phyloP scores from a whole-genome alignment of 2,888 invertebrate genomes.

The Amphipyra tragopoginis region DNA sequence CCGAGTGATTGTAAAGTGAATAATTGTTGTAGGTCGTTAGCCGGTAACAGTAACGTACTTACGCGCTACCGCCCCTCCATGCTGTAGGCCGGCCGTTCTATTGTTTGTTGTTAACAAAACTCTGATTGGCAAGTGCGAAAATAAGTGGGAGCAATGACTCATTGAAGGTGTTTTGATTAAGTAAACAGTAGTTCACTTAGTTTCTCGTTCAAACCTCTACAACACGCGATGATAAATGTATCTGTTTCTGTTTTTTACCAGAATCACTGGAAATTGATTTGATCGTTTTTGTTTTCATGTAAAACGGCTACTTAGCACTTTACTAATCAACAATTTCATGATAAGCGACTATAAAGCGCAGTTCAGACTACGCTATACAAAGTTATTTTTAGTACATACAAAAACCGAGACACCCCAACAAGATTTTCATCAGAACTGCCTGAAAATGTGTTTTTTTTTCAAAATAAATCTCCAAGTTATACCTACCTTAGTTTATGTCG shows the following conservation, averaged over 20 bases:
- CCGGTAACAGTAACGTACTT: slow-evolving; percentile 43
- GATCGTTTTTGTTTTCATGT: slow-evolving; percentile 8
- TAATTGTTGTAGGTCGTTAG: slow-evolving; percentile 61
- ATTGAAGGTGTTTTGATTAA: slow-evolving; percentile 41
- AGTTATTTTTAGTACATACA: no score
- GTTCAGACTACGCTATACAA: no score
- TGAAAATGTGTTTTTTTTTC: no score
- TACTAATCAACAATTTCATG: slow-evolving; percentile 25
- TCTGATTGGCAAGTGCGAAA: slow-evolving; percentile 65
- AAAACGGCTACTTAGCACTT: slow-evolving; percentile 11
- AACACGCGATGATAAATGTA: no score
- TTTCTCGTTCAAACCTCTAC: slow-evolving; percentile 13
- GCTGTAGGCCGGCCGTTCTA: slow-evolving; percentile 46
- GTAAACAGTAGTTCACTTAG: slow-evolving; percentile 30
- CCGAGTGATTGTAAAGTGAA: slow-evolving; percentile 81
- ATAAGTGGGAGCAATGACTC: slow-evolving; percentile 56
- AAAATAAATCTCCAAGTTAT: no score
- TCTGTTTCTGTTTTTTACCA: not conserved
- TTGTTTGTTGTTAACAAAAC: slow-evolving; percentile 60
- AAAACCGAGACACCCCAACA: no score
- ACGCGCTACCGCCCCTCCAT: slow-evolving; percentile 51
- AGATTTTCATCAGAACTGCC: no score
- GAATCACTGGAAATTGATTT: not conserved
- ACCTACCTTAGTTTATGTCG: no score
- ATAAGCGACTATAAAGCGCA: slow-evolving; percentile 36